Conservation (phyloP, 2,888 invertebrate species). For the Dynastes maya region DNA sequence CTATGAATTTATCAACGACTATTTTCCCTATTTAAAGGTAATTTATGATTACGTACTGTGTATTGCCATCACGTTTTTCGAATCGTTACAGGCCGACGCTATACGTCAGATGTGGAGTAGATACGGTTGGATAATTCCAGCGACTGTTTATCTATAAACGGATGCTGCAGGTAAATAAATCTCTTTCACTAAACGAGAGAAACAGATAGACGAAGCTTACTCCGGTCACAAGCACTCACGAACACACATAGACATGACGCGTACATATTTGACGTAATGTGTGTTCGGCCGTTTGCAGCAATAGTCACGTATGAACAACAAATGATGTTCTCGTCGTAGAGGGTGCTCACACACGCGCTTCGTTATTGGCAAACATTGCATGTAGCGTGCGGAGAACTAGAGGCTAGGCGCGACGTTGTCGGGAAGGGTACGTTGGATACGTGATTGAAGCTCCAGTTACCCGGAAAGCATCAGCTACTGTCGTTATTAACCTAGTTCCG, state of each 20-base stretch:
- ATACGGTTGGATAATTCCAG: background rate
- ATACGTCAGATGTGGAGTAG: background rate
- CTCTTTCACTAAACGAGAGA: background rate
- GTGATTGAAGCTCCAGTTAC: constrained; percentile 53
- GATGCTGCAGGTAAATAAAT: constrained; percentile 39
- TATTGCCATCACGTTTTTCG: background rate
- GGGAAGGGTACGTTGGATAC: constrained; percentile 49
- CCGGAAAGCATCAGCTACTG: constrained; percentile 39
- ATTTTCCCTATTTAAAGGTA: too few relatives aligned
- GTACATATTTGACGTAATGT: constrained; percentile 41
- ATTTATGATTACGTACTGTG: too few relatives aligned
- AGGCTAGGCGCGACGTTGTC: background rate
- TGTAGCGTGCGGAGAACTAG: constrained; percentile 28
- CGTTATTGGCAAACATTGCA: constrained; percentile 57
- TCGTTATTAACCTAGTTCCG: constrained; percentile 53
- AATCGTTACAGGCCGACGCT: background rate
- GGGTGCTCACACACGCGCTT: constrained; percentile 51
- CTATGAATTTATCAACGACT: too few relatives aligned
- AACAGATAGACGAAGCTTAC: background rate
- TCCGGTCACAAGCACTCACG: constrained; percentile 4
- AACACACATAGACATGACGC: constrained; percentile 6
- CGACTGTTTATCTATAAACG: constrained; percentile 28
- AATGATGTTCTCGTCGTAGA: constrained; percentile 52
- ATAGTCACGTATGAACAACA: constrained; percentile 54
- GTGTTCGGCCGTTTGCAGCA: constrained; percentile 40